Evolutionary conservation across 2,113 vertebrate species (phyloP).

Genomic region (Oryzias curvinotus): DNA sequence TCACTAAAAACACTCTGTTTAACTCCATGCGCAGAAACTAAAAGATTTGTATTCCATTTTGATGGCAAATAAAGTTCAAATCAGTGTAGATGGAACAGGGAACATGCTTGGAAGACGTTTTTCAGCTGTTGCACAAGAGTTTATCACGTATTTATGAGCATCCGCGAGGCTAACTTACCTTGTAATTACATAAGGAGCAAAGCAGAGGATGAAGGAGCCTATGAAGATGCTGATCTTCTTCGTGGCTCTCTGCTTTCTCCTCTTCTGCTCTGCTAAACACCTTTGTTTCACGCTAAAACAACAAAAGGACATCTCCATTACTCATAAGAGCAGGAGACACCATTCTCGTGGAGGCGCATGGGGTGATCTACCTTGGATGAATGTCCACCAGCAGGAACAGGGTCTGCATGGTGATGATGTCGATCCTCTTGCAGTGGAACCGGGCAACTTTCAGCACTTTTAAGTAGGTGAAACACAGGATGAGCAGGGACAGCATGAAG

Average conservation of each 20-base stretch:
- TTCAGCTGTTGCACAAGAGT: slow-evolving; percentile 7
- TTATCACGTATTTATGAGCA: slow-evolving; percentile 23
- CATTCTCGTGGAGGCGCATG: not conserved
- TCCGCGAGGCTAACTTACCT: slow-evolving; percentile 64
- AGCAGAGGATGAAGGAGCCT: slow-evolving; percentile 84
- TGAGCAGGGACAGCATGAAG: slow-evolving; percentile 82
- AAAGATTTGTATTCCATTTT: no score
- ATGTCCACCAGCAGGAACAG: slow-evolving; percentile 86
- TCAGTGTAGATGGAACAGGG: no score
- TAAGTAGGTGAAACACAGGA: slow-evolving; percentile 83
- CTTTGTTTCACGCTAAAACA: slow-evolving; percentile 81
- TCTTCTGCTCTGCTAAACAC: slow-evolving; percentile 84
- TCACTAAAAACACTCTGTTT: slow-evolving; percentile 5
- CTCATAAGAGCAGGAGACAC: no score
- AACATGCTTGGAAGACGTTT: not conserved
- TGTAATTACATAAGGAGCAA: slow-evolving; percentile 84
- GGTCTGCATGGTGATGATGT: slow-evolving; percentile 85
- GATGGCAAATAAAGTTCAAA: no score
- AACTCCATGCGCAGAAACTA: not conserved
- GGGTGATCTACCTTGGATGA: slow-evolving; percentile 79
- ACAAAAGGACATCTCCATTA: slow-evolving; percentile 1
- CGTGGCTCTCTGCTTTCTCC: slow-evolving; percentile 79
- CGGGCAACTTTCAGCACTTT: slow-evolving; percentile 84
- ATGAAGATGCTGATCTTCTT: slow-evolving; percentile 89
- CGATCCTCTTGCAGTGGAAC: slow-evolving; percentile 84